Conservation (phyloP, 2,888 invertebrate genomes). For the Amphipyra berbera region DNA sequence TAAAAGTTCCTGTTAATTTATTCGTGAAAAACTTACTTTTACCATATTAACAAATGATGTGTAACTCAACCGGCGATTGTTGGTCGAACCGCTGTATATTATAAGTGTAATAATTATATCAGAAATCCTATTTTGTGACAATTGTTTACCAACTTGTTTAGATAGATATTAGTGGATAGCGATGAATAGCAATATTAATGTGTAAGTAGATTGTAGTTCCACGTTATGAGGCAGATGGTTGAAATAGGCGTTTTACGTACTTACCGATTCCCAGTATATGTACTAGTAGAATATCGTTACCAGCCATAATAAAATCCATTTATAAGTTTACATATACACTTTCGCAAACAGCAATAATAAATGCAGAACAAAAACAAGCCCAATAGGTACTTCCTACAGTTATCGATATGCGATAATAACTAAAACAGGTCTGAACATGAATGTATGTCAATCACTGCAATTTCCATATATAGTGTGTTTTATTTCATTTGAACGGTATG, state of each 20-base stretch:
- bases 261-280: neutral
- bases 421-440: no score
- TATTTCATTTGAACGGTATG: no score
- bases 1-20: conserved; percentile 1
- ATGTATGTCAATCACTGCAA: no score
- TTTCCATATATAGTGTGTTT: no score
- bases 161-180: conserved; percentile 55
- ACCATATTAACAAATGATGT: neutral
- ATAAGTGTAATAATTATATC: conserved; percentile 59
- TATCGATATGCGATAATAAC: no score
- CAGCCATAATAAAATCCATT: no score
- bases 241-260: neutral
- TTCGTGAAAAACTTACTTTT: no score
- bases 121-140: conserved; percentile 79
- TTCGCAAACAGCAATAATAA: no score
- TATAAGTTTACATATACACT: no score
- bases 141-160: conserved; percentile 70
- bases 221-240: conserved; percentile 23
- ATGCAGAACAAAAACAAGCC: no score
- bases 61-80: conserved; percentile 52
- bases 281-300: no score
- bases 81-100: conserved; percentile 50
- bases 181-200: conserved; percentile 72
- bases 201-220: conserved; percentile 53
- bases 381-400: no score